Base-by-base conservation (phyloP, 2,113 vertebrate species). In the Phasianus colchicus region DNA sequence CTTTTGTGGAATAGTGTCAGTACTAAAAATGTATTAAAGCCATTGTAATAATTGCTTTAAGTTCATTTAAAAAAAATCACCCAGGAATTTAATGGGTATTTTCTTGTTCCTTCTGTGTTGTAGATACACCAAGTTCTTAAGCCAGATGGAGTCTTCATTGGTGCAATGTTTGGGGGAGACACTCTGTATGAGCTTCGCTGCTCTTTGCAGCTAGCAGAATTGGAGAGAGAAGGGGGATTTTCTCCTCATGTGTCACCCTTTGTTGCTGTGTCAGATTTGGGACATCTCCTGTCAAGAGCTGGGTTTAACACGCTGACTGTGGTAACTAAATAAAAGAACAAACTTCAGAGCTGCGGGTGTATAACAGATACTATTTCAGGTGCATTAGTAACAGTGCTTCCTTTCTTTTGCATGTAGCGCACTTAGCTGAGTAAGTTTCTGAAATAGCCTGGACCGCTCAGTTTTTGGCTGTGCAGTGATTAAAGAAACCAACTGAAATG, bases 271-370 rank as follows among this genome's bases (percentile, higher is more conserved):
- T 98, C 92, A 7, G 99, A 99, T 83, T 61, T 99, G 73, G 99
- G 99, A 18, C 98, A 99, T 90, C 98, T 99, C 75, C 98, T 99
- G 60, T 97, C 98, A 5, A 98, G 97, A 96, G 99, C 99, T 42
- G 99, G 99, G 88, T 99, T 99, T 94, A 99, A 92, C 96, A 98
- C 99, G 89, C 97, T 99, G 69, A 99, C 99, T 30, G 99, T 99
- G 98, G 99, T 99, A 98, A 98, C 70, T 97, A 84, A 86, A 48
- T 74, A 64, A 43, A 22, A 47, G 54, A 73, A 30, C 52, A 54
- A 52, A 32, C 2, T 2, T 50, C 48, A 76, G 73, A 77, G 38
- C 58, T 85, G 55, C 43, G 92, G 61, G 15, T 29, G 29, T 57
- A 20, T 54, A 29, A 34, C 58, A 82, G 67, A 8, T 34, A 1